Evolutionary conservation across 2,113 vertebrate genomes (phyloP), one percentile per base, ranked within the genome.

Genomic region (Carollia perspicillata): DNA sequence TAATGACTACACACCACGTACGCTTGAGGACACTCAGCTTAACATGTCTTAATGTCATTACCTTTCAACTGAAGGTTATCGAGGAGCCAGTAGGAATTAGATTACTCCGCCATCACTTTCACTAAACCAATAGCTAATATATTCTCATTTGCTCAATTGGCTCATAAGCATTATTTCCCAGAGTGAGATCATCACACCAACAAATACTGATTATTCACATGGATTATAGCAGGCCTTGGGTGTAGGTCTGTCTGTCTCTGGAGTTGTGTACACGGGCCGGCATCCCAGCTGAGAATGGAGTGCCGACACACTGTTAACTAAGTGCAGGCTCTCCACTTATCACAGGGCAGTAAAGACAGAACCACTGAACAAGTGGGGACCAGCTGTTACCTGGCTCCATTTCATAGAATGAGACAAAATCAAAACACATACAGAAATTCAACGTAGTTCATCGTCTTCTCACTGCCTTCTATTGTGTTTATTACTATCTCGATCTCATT

Each of bases 121-220:
- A 89, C 85, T 94, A 96, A 87, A 95, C 63, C 44, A 94, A 88
- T 79, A 96, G 58, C 93, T 96, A 90, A 96, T 95, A 95, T 22
- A 94, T 79, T 90, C 74, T 97, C 95, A 97, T 96, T 96, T 95
- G 81, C 11, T 95, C 72, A 80, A 78, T 95, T 97, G 97, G 72
- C 68, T 86, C 84, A 95, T 75, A 53, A 94, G 81, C 74, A 91
- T 87, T 90, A 75, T 86, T 90, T 95, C 42, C 77, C 85, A 93
- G 85, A 96, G 51, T 84, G 69, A 97, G 65, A 87, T 81, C 71
- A 72, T 8, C 22, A 5, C 0, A 28, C 30, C 75, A 94, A 83
- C 60, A 58, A 84, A 84, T 28, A 88, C 33, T 18, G 68, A 93
- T 93, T 69, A 92, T 84, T 92, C n/a, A 90, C 40, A 22, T 75